These are phyloP conservation scores for Amphipyra tragopoginis DNA, from an alignment of 2,888 invertebrate genomes.

Conservation along the genomic window DNA sequence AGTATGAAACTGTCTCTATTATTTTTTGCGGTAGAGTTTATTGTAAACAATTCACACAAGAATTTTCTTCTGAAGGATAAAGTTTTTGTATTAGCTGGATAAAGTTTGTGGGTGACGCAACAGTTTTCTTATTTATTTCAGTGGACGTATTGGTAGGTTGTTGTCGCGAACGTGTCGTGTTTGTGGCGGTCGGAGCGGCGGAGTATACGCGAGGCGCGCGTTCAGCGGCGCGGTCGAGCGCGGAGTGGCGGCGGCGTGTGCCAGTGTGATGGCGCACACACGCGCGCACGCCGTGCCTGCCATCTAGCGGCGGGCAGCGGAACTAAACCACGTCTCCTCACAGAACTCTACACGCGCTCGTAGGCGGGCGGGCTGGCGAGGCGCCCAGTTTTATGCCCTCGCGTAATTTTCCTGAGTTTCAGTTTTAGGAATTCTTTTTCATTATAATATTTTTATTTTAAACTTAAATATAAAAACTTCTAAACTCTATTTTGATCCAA, in stretches of 20 bases:
- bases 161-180: constrained; percentile 82
- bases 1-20: constrained; percentile 58
- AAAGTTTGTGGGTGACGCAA: constrained; percentile 69
- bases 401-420: constrained; percentile 23
- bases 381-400: constrained; percentile 59
- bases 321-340: constrained; percentile 63
- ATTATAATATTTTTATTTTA: neutral
- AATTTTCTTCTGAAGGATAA: constrained; percentile 58
- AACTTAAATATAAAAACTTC: neutral
- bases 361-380: constrained; percentile 75
- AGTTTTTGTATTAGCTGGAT: constrained; percentile 50
- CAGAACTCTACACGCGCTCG: constrained; percentile 61
- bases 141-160: constrained; percentile 70
- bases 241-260: constrained; percentile 85
- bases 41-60: constrained; percentile 58
- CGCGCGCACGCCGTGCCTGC: constrained; percentile 73
- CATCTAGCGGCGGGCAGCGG: constrained; percentile 86
- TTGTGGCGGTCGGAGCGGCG: constrained; percentile 67
- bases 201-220: constrained; percentile 81
- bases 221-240: constrained; percentile 87
- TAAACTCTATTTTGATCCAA: neutral
- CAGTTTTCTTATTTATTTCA: constrained; percentile 75
- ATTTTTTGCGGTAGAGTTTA: constrained; percentile 51
- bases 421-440: constrained; percentile 15
- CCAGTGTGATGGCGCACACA: constrained; percentile 83